phyloP scores from a whole-genome alignment of 2,888 invertebrate genomes.

The Dinocampus coccinellae region DNA sequence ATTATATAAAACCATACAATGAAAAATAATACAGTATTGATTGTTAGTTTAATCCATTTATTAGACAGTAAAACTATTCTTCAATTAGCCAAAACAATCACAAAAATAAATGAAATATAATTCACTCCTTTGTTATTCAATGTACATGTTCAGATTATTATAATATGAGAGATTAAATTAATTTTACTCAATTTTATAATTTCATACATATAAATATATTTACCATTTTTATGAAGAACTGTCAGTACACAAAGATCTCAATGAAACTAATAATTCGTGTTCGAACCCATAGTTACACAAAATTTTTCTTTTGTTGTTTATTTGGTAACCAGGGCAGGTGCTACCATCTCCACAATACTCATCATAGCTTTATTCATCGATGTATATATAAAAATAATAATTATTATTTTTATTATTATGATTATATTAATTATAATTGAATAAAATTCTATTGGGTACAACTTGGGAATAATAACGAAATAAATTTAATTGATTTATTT shows the following conservation, averaged over 20 bases:
- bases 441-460: too few relatives aligned
- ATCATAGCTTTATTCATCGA: too few relatives aligned
- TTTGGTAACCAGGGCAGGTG: slow-evolving; percentile 57
- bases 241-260: neutral
- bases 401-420: too few relatives aligned
- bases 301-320: slow-evolving; percentile 49
- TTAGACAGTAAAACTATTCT: neutral
- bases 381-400: too few relatives aligned
- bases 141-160: neutral
- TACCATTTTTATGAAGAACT: slow-evolving; percentile 20
- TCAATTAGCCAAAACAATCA: neutral
- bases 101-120: neutral
- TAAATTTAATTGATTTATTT: too few relatives aligned
- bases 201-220: neutral
- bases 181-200: too few relatives aligned
- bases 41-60: neutral
- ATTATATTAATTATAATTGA: too few relatives aligned
- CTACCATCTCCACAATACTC: slow-evolving; percentile 47
- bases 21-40: neutral
- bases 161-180: neutral
- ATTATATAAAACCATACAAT: neutral
- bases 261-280: neutral
- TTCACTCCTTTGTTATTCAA: neutral
- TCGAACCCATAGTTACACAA: too few relatives aligned
- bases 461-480: too few relatives aligned